phyloP scores from a whole-genome alignment of 2,888 invertebrate species.

The Nycteola revayana region DNA sequence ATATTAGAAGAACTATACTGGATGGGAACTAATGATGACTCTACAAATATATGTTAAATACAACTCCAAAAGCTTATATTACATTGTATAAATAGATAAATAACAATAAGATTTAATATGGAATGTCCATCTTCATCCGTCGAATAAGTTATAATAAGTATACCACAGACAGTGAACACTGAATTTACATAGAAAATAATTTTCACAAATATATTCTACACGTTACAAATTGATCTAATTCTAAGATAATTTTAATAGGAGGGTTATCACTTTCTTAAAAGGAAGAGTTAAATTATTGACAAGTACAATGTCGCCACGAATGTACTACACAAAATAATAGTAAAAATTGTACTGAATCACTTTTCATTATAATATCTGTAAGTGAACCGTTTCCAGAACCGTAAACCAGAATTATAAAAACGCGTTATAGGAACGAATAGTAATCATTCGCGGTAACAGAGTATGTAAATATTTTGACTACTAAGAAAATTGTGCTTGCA shows the following conservation, averaged over 20 bases:
- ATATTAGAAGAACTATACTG: too few relatives aligned
- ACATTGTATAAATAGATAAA: constrained; percentile 31
- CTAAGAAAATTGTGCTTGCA: constrained; percentile 36
- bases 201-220: constrained; percentile 17
- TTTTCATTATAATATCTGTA: constrained; percentile 1
- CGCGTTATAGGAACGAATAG: too few relatives aligned
- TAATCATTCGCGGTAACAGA: constrained; percentile 19
- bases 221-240: constrained; percentile 10
- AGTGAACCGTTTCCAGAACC: too few relatives aligned
- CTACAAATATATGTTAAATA: constrained; percentile 39
- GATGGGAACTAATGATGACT: constrained; percentile 53
- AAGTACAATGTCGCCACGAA: constrained; percentile 19
- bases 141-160: constrained; percentile 40
- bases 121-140: constrained; percentile 48
- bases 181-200: constrained; percentile 33
- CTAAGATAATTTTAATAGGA: constrained; percentile 10
- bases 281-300: constrained; percentile 11
- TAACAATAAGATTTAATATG: constrained; percentile 37
- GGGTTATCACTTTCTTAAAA: constrained; percentile 22
- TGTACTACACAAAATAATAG: constrained; percentile 1
- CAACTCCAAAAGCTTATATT: constrained; percentile 43
- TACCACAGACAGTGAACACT: constrained; percentile 63
- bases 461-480: constrained; percentile 21
- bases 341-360: too few relatives aligned
- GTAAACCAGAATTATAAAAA: too few relatives aligned